Conservation (phyloP, 2,113 vertebrate species). For the Menidia beryllina region DNA sequence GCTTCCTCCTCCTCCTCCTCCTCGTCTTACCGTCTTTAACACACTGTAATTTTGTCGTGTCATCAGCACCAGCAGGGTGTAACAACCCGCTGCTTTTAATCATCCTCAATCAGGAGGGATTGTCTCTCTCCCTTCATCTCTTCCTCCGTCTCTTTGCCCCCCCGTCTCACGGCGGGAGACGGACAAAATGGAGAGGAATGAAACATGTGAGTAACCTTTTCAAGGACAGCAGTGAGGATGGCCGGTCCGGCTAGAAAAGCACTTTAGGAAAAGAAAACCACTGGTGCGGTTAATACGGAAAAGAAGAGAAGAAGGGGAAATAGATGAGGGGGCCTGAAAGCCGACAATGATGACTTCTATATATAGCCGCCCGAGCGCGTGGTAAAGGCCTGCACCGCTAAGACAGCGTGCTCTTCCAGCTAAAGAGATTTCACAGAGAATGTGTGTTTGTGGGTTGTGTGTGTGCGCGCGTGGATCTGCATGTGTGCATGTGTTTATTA, state of each 20-base stretch:
- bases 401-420: slow-evolving; percentile 73
- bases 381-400: slow-evolving; percentile 68
- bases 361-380: slow-evolving; percentile 70
- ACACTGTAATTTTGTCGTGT: slow-evolving; percentile 70
- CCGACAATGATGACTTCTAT: slow-evolving; percentile 81
- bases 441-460: slow-evolving; percentile 29
- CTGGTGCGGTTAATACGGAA: slow-evolving; percentile 81
- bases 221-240: slow-evolving; percentile 73
- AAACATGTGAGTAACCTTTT: slow-evolving; percentile 76
- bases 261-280: slow-evolving; percentile 83
- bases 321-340: slow-evolving; percentile 76
- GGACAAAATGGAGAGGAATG: slow-evolving; percentile 77
- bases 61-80: slow-evolving; percentile 71
- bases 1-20: slow-evolving; percentile 12
- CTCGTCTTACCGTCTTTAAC: slow-evolving; percentile 59
- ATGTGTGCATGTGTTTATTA: slow-evolving; percentile 69
- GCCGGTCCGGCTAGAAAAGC: slow-evolving; percentile 73
- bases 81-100: slow-evolving; percentile 79
- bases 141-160: neutral
- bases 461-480: slow-evolving; percentile 39
- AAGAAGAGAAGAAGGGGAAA: slow-evolving; percentile 69
- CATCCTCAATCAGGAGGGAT: slow-evolving; percentile 77
- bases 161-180: slow-evolving; percentile 35
- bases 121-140: slow-evolving; percentile 24
- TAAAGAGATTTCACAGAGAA: slow-evolving; percentile 79